Evolutionary conservation across 2,113 vertebrate genomes (phyloP), one percentile per base, ranked within the genome.

Genomic region (Fukomys damarensis): DNA sequence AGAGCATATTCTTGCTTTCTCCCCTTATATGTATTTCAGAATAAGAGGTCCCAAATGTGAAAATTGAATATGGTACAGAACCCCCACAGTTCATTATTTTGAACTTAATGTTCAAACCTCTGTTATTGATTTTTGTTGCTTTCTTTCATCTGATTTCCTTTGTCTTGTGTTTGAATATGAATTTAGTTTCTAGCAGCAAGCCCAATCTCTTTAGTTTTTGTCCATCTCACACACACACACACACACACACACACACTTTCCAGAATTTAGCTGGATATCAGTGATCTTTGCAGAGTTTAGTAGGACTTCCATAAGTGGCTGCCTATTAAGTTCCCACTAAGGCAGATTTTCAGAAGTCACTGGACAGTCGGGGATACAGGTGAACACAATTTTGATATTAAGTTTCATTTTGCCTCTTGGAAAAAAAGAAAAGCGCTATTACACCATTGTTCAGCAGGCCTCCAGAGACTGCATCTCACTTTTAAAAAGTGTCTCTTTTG

Each of bases 391-490:
- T 74, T 77, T 83, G 61, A 43, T 72, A 30, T 22, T 41, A 87
- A 12, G 41, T 30, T 30, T 92, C 11, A 28, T 68, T 85, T 80
- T 9, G 38, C 24, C 4, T 63, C 24, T 81, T 1, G 63, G 1
- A 88, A 20, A 26, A 19, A 93, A 26, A 41, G 17, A 52, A 93
- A 96, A 95, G 58, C 16, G 0, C 0, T 0, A 2, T 92, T 84
- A 30, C 0, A 41, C 22, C 38, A 1, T 13, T 58, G 65, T n/a
- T 91, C 52, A 84, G 12, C 10, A 94, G 76, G 38, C 65, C 52
- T 96, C 92, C 54, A 65, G 52, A 86, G 59, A 90, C 38, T 89
- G 70, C n/a, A 86, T 84, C 56, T 92, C 65, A 93, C 66, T 95
- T 95, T 22, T 41, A 49, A 52, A 90, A 93, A 82, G 22, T 38